These are phyloP conservation scores for Mandrillus leucophaeus DNA, from an alignment of 2,113 vertebrate genomes.

Conservation along the genomic window DNA sequence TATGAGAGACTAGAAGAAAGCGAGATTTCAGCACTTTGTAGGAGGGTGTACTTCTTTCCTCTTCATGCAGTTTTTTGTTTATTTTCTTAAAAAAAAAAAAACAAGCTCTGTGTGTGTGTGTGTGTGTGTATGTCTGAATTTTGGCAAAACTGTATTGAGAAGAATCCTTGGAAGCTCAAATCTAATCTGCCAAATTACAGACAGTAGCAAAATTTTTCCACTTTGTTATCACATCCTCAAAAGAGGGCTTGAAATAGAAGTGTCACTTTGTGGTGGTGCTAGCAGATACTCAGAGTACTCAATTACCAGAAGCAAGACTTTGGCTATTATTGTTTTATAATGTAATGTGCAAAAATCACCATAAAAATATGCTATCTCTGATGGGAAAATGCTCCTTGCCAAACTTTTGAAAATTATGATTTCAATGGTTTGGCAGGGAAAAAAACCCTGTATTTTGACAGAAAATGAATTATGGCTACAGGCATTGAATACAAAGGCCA, in stretches of 20 bases:
- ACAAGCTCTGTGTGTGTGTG: neutral
- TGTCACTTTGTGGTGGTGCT: neutral
- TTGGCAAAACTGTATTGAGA: slow-evolving; percentile 22
- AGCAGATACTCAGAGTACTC: neutral
- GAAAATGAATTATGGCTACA: slow-evolving; percentile 59
- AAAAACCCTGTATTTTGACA: slow-evolving; percentile 4
- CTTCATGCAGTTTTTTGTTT: neutral
- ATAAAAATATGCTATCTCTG: slow-evolving; percentile 49
- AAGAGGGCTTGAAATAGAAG: neutral
- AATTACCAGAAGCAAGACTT: slow-evolving; percentile 45
- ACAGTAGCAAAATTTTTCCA: neutral
- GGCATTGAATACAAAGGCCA: neutral
- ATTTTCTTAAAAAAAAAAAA: neutral
- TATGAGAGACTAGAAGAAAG: neutral
- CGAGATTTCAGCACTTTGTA: neutral
- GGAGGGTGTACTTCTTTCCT: neutral
- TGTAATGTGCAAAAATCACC: slow-evolving; percentile 30
- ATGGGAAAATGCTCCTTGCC: slow-evolving; percentile 49
- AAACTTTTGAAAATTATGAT: slow-evolving; percentile 53
- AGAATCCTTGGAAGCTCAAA: neutral
- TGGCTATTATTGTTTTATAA: slow-evolving; percentile 7
- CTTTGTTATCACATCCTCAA: neutral
- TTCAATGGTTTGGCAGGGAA: slow-evolving; percentile 57
- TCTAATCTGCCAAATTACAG: neutral
- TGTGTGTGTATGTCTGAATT: neutral